These are phyloP conservation scores for Bolinopsis microptera DNA, from an alignment of 37 sponge, comb jelly and placozoan species.

Conservation along the genomic window DNA sequence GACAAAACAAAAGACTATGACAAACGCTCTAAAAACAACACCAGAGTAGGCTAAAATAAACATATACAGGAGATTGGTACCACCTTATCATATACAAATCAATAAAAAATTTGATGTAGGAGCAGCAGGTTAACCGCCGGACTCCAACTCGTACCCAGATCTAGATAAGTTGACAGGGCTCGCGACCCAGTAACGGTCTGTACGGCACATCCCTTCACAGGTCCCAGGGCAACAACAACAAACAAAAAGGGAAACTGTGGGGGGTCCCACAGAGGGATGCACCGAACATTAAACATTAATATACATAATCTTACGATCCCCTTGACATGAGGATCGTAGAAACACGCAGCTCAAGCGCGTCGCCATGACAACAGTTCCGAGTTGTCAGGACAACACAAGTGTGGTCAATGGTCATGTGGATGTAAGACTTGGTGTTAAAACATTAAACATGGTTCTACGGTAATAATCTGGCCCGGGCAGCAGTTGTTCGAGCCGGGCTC, in stretches of 20 bases:
- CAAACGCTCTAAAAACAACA: conserved; percentile 34
- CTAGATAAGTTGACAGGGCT: conserved; percentile 14
- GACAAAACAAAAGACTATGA: neutral
- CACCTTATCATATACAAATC: conserved; percentile 34
- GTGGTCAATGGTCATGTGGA: neutral
- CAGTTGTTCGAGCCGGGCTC: neutral
- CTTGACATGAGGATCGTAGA: neutral
- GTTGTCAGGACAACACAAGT: neutral
- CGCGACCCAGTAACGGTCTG: neutral
- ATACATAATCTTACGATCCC: conserved; percentile 55
- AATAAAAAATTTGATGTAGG: conserved; percentile 63
- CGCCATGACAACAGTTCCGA: neutral
- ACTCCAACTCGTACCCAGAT: conserved; percentile 13
- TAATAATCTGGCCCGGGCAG: neutral
- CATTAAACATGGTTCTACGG: neutral
- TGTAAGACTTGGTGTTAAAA: neutral
- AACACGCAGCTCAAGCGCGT: conserved; percentile 47
- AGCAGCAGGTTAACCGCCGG: neutral
- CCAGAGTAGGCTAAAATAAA: neutral
- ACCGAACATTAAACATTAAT: conserved; percentile 8
- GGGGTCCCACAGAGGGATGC: neutral
- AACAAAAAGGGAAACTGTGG: neutral
- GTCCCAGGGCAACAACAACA: neutral
- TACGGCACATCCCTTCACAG: neutral
- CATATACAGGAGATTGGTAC: conserved; percentile 43